A percentile compares a stretch with the other conserved stretches of the same genome.
These are phyloP conservation scores for Metellina segmentata DNA, from an alignment of 2,888 invertebrate species.

Conservation along the genomic window DNA sequence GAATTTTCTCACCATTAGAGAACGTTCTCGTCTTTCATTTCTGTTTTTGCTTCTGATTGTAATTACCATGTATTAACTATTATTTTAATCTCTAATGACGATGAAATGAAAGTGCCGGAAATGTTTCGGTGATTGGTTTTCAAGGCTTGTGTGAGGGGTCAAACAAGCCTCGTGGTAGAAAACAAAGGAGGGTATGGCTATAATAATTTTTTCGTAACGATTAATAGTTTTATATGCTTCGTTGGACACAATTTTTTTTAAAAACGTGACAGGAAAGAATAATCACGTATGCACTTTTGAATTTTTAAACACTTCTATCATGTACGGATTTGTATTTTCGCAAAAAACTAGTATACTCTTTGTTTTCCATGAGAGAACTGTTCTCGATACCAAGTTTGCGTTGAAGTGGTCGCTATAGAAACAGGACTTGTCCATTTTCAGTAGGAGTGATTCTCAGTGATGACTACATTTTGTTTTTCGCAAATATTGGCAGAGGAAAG, in stretches of 20 bases:
- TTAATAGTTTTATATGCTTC: background rate
- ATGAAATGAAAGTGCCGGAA: slow-evolving; percentile 38
- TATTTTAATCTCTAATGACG: slow-evolving; percentile 2
- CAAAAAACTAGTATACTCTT: too few species aligned
- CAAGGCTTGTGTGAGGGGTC: background rate
- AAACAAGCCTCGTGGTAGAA: background rate
- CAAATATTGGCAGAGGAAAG: too few species aligned
- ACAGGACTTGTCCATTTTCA: too few species aligned
- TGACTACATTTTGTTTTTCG: too few species aligned
- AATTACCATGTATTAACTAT: slow-evolving; percentile 23
- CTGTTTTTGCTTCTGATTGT: background rate
- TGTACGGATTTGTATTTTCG: too few species aligned
- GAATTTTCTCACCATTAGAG: background rate
- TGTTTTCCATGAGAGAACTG: too few species aligned
- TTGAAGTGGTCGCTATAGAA: too few species aligned
- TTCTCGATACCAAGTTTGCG: too few species aligned
- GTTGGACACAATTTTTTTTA: background rate
- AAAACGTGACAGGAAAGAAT: too few species aligned
- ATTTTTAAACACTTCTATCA: too few species aligned
- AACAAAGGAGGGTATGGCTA: slow-evolving; percentile 2
- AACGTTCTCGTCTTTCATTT: background rate
- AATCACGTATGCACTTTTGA: too few species aligned
- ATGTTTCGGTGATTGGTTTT: slow-evolving; percentile 16
- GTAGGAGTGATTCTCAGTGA: too few species aligned
- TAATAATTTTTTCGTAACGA: background rate